Conservation (phyloP, 1,140 invertebrate species). For the Drosophila littoralis region DNA sequence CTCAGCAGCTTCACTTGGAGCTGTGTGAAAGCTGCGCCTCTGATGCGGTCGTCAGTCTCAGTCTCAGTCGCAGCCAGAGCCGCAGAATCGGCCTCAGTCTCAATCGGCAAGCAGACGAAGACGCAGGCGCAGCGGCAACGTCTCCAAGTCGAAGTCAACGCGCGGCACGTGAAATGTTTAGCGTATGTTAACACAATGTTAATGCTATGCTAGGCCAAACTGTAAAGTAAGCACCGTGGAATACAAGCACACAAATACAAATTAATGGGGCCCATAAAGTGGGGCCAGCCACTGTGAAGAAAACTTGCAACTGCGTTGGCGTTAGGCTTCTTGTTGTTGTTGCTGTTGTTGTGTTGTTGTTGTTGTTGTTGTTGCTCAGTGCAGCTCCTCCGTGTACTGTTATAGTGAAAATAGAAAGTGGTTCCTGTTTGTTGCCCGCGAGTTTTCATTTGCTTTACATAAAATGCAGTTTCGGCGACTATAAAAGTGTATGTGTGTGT, state of each 20-base stretch:
- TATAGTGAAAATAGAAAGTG: constrained; percentile 84
- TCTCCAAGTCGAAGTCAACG: constrained; percentile 15
- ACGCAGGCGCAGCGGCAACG: constrained; percentile 62
- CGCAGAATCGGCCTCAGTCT: constrained; percentile 57
- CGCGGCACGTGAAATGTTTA: constrained; percentile 41
- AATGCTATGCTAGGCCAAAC: constrained; percentile 44
- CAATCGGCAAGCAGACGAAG: constrained; percentile 64
- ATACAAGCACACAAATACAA: constrained; percentile 30
- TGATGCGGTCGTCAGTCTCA: constrained; percentile 8
- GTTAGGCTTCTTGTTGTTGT: constrained; percentile 30
- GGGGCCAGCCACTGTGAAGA: constrained; percentile 49
- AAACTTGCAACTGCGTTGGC: constrained; percentile 54
- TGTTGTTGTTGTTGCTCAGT: constrained; percentile 39
- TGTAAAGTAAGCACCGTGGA: constrained; percentile 37
- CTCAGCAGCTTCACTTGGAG: constrained; percentile 40
- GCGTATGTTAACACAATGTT: constrained; percentile 54
- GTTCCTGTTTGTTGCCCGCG: constrained; percentile 80
- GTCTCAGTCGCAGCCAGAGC: constrained; percentile 3
- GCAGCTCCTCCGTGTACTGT: constrained; percentile 66
- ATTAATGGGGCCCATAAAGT: constrained; percentile 46
- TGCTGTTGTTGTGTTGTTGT: constrained; percentile 39
- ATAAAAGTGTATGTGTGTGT: constrained; percentile 35
- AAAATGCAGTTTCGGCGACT: constrained; percentile 66
- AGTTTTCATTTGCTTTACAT: constrained; percentile 81
- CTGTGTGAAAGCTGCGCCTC: constrained; percentile 66